These are phyloP conservation scores for Marronus borbonicus DNA, from an alignment of 2,888 invertebrate genomes.

Conservation along the genomic window DNA sequence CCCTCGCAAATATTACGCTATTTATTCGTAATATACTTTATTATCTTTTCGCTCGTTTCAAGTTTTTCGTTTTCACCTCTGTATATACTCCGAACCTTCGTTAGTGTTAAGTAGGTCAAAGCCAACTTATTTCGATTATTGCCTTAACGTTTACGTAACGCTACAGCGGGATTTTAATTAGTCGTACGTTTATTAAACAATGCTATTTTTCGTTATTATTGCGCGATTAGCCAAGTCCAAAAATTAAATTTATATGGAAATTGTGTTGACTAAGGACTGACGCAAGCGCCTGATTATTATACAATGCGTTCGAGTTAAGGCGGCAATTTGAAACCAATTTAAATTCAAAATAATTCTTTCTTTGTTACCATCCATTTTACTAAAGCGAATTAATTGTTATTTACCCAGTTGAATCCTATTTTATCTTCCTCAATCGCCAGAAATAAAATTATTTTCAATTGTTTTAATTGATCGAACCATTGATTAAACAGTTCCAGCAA, in stretches of 20 bases:
- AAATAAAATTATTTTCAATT: too few species aligned
- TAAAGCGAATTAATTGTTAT: too few species aligned
- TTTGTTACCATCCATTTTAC: too few species aligned
- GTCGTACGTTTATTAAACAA: slow-evolving; percentile 24
- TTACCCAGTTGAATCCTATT: too few species aligned
- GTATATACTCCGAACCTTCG: slow-evolving; percentile 60
- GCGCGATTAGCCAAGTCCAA: slow-evolving; percentile 17
- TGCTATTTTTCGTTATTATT: slow-evolving; percentile 28
- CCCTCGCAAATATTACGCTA: slow-evolving; percentile 20
- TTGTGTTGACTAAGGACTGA: slow-evolving; percentile 47
- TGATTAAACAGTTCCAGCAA: too few species aligned
- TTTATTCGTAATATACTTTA: slow-evolving; percentile 33
- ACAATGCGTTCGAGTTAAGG: slow-evolving; percentile 20
- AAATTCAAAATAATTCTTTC: not conserved
- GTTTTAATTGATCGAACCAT: too few species aligned
- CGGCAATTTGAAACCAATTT: slow-evolving; percentile 30
- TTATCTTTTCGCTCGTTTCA: slow-evolving; percentile 52
- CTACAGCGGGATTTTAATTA: slow-evolving; percentile 21
- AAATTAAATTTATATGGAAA: slow-evolving; percentile 48
- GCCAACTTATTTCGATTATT: slow-evolving; percentile 53
- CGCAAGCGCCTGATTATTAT: slow-evolving; percentile 46
- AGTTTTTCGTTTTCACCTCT: slow-evolving; percentile 14
- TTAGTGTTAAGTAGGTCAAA: slow-evolving; percentile 65
- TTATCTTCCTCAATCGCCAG: too few species aligned
- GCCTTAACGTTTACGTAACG: slow-evolving; percentile 23